A percentile compares a stretch with the other conserved stretches of the same genome.
These are phyloP conservation scores for Ephydatia muelleri DNA, from an alignment of 37 sponge, comb jelly and placozoan species.

Conservation along the genomic window DNA sequence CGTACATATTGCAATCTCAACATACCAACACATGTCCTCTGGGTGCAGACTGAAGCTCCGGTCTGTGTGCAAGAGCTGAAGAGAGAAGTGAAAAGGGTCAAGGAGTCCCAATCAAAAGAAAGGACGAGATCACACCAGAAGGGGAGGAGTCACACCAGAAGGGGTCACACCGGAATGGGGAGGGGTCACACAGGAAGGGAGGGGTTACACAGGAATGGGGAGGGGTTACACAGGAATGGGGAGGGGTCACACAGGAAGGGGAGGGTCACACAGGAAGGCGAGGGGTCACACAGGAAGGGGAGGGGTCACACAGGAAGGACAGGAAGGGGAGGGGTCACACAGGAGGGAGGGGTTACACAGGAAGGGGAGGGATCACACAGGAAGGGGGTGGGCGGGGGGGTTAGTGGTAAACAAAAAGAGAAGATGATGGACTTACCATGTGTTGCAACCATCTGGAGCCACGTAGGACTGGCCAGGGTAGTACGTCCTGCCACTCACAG, in stretches of 20 bases:
- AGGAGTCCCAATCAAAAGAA: neutral
- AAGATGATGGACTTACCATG: constrained; percentile 6
- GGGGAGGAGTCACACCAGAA: neutral
- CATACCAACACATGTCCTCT: constrained; percentile 26
- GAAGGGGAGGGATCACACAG: too few relatives aligned
- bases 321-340: too few relatives aligned
- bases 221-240: too few relatives aligned
- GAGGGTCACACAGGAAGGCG: too few relatives aligned
- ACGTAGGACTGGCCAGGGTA: constrained; percentile 22
- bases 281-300: too few relatives aligned
- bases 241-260: too few relatives aligned
- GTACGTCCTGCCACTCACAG: constrained; percentile 5
- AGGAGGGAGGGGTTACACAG: too few relatives aligned
- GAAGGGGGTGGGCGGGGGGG: too few relatives aligned
- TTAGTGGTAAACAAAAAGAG: neutral
- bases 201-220: too few relatives aligned
- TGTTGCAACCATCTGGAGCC: constrained; percentile 43
- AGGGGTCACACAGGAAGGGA: too few relatives aligned
- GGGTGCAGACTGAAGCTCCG: constrained; percentile 35
- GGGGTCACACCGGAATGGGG: neutral
- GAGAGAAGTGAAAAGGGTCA: too few relatives aligned
- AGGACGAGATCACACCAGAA: neutral
- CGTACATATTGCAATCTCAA: neutral
- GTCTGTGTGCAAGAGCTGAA: constrained; percentile 23
- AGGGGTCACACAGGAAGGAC: too few relatives aligned